Percentiles rank a stretch among this genome's conserved stretches.
Conservation (phyloP, 2,888 invertebrate genomes). For the Drosophila robusta region DNA sequence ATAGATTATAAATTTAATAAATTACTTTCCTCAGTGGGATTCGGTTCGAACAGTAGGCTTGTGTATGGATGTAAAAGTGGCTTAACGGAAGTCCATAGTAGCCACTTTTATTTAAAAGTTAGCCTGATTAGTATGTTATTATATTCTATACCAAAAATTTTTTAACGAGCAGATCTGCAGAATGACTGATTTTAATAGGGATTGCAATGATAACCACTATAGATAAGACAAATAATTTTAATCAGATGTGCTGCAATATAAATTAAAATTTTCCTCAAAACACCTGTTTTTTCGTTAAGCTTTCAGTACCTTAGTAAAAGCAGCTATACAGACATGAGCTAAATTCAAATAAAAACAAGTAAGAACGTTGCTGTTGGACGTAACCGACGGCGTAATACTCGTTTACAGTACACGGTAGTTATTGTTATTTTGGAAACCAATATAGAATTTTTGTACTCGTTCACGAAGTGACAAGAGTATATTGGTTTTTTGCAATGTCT, state of each 20-base stretch:
- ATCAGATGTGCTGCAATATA: not conserved
- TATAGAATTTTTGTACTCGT: too few relatives aligned
- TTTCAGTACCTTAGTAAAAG: too few relatives aligned
- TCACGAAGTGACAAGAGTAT: too few relatives aligned
- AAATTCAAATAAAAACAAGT: too few relatives aligned
- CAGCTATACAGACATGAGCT: too few relatives aligned
- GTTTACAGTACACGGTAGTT: too few relatives aligned
- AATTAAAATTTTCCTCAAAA: too few relatives aligned
- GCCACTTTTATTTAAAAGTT: not conserved
- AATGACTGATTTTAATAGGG: constrained; percentile 3
- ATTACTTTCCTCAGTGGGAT: not conserved
- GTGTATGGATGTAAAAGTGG: constrained; percentile 4
- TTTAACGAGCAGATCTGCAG: not conserved
- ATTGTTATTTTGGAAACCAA: too few relatives aligned
- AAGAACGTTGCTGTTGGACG: too few relatives aligned
- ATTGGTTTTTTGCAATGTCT: too few relatives aligned
- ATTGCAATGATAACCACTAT: not conserved
- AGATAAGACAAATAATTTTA: not conserved
- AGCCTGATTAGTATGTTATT: not conserved
- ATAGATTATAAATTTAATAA: constrained; percentile 1
- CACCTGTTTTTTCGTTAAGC: too few relatives aligned
- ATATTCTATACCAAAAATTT: constrained; percentile 1
- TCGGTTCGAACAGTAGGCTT: not conserved
- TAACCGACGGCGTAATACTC: too few relatives aligned
- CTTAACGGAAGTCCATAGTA: not conserved